phyloP scores from a whole-genome alignment of 2,113 vertebrate genomes.

The Panthera tigris region DNA sequence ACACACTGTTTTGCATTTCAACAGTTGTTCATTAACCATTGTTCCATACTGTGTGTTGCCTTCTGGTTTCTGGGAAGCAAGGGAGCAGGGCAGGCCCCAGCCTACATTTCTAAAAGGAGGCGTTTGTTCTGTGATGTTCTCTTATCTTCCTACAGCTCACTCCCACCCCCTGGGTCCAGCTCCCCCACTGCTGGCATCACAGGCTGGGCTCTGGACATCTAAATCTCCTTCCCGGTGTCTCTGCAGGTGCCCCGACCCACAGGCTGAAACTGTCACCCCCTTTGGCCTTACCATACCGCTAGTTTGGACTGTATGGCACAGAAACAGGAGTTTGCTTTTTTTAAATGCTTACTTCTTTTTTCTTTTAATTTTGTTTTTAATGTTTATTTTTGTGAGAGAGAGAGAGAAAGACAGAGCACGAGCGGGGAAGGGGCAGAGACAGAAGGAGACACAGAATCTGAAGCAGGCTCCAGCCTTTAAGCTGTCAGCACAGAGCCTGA shows the following conservation, averaged over 20 bases:
- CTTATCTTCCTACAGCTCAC: background rate
- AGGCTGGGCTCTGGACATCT: background rate
- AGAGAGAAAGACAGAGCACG: no score
- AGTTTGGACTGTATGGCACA: background rate
- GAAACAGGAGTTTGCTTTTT: fast-evolving
- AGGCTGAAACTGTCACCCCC: no score
- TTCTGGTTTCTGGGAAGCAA: background rate
- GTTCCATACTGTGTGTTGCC: background rate
- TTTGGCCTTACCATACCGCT: fast-evolving
- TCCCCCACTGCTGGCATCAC: background rate
- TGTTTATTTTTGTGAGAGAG: no score
- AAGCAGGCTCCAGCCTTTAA: no score
- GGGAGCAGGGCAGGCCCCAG: background rate
- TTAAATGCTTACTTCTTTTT: no score
- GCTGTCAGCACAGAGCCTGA: no score
- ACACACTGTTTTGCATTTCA: background rate
- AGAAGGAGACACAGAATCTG: no score
- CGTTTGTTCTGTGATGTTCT: background rate
- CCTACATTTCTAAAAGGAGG: background rate
- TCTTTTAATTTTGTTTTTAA: no score
- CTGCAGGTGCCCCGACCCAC: background rate
- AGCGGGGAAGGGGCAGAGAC: no score
- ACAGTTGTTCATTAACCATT: background rate
- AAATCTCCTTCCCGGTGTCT: no score
- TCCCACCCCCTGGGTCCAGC: fast-evolving